These are phyloP conservation scores for Sialis lutaria DNA, from an alignment of 2,888 invertebrate species.

Conservation along the genomic window DNA sequence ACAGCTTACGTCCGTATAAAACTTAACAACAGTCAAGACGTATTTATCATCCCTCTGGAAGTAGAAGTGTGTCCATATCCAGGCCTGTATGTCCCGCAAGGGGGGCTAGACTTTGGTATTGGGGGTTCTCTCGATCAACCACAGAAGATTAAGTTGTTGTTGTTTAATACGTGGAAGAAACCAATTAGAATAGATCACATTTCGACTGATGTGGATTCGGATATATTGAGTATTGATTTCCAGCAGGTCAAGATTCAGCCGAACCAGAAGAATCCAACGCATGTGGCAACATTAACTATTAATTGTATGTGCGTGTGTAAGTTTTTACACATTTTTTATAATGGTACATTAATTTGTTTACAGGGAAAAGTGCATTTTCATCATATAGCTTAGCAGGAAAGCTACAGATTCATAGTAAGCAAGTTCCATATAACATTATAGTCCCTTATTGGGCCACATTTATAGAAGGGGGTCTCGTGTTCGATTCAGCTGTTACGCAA, in stretches of 20 bases:
- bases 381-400: constrained; percentile 35
- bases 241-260: constrained; percentile 45
- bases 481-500: constrained; percentile 33
- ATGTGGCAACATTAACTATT: constrained; percentile 49
- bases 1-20: constrained; percentile 70
- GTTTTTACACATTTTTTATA: constrained; percentile 1
- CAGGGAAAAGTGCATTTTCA: constrained; percentile 37
- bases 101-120: constrained; percentile 66
- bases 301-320: constrained; percentile 38
- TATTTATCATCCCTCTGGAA: constrained; percentile 67
- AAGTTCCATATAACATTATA: constrained; percentile 27
- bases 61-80: constrained; percentile 54
- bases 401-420: constrained; percentile 32
- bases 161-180: constrained; percentile 47
- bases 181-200: constrained; percentile 45
- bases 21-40: constrained; percentile 45
- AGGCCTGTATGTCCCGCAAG: constrained; percentile 62
- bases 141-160: constrained; percentile 36
- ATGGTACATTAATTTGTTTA: background rate
- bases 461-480: constrained; percentile 37
- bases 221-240: constrained; percentile 48
- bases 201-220: constrained; percentile 41
- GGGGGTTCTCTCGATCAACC: constrained; percentile 53
- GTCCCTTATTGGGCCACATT: constrained; percentile 48
- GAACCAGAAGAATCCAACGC: constrained; percentile 38